Evolutionary conservation across 2,113 vertebrate species (phyloP).

Genomic region (Alligator sinensis): DNA sequence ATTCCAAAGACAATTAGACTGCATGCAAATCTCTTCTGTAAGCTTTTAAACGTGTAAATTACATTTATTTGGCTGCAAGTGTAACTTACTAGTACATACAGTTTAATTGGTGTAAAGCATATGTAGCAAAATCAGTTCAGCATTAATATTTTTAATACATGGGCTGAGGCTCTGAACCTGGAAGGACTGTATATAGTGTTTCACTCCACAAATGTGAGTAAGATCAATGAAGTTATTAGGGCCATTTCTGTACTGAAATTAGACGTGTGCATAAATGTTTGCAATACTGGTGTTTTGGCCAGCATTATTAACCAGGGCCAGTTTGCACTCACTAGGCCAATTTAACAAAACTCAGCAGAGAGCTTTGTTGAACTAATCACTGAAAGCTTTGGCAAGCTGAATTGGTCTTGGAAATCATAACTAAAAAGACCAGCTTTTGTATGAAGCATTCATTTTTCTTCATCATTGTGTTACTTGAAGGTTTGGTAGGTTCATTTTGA

Average conservation of each 20-base stretch:
- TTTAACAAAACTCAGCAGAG: not conserved
- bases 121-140: not conserved
- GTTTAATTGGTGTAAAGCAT: not conserved
- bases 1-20: not conserved
- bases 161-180: not conserved
- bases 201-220: not conserved
- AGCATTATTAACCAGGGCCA: not conserved
- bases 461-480: not conserved
- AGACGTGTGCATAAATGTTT: not conserved
- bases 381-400: not conserved
- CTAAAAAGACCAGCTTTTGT: not conserved
- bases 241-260: not conserved
- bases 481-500: not conserved
- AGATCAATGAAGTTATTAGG: not conserved
- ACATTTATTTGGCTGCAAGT: not conserved
- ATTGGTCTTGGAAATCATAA: not conserved
- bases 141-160: not conserved
- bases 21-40: not conserved
- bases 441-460: not conserved
- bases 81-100: not conserved
- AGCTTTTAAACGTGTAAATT: conserved; percentile 2
- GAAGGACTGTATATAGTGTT: not conserved
- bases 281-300: not conserved
- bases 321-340: too few species aligned
- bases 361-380: not conserved